A percentile compares a stretch with the other conserved stretches of the same genome.
These are phyloP conservation scores for Intellagama lesueurii DNA, from an alignment of 2,797 vertebrate species.

Conservation along the genomic window DNA sequence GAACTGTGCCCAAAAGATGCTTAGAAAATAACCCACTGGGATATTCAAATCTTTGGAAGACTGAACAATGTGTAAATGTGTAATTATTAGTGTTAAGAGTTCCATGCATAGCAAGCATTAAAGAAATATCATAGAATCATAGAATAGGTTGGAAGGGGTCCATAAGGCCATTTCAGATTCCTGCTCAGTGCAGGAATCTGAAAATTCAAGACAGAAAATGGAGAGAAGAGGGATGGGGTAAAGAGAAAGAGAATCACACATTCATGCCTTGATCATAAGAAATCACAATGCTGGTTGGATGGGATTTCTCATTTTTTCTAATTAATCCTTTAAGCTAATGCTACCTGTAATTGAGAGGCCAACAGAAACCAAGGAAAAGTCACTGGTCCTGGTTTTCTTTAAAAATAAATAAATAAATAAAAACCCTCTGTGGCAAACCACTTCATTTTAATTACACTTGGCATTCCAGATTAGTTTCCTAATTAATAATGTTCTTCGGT, in stretches of 20 bases:
- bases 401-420: not conserved
- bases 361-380: not conserved
- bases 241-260: not conserved
- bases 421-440: slow-evolving; percentile 18
- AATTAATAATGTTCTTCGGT: slow-evolving; percentile 33
- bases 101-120: not conserved
- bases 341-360: not conserved
- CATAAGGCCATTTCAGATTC: too few relatives aligned
- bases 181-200: not conserved
- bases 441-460: slow-evolving; percentile 27
- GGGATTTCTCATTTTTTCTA: not conserved
- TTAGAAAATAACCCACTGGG: too few relatives aligned
- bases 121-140: too few relatives aligned
- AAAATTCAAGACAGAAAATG: not conserved
- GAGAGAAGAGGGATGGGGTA: not conserved
- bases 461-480: slow-evolving; percentile 38
- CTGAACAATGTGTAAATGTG: too few relatives aligned
- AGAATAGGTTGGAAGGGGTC: too few relatives aligned
- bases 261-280: not conserved
- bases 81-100: not conserved
- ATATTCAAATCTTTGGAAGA: too few relatives aligned
- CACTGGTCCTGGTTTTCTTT: slow-evolving; percentile 9
- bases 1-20: too few relatives aligned
- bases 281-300: not conserved
- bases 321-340: not conserved